These are phyloP conservation scores for Galago senegalensis DNA, from an alignment of 2,797 vertebrate species.

Conservation along the genomic window DNA sequence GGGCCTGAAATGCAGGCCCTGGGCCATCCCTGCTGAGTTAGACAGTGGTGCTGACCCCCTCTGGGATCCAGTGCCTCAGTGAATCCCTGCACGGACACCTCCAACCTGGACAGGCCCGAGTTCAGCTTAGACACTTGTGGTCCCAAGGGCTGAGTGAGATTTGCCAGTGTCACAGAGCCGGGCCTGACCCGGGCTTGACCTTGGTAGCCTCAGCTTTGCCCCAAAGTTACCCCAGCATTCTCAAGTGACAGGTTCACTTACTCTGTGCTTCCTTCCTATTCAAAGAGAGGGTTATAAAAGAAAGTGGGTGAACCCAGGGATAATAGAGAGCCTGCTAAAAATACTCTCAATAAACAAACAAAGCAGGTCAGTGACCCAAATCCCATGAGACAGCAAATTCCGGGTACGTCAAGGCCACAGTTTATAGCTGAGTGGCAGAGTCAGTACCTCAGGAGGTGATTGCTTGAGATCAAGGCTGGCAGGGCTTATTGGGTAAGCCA, in stretches of 20 bases:
- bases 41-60: accelerated
- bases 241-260: background rate
- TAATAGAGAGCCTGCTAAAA: conserved; percentile 45
- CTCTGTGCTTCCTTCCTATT: conserved; percentile 55
- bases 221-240: conserved; percentile 62
- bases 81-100: background rate
- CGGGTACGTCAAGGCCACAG: conserved; percentile 47
- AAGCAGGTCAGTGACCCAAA: background rate
- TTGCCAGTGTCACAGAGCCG: accelerated
- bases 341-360: conserved; percentile 72
- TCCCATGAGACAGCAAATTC: background rate
- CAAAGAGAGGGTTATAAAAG: background rate
- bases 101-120: background rate
- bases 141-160: accelerated
- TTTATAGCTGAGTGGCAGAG: conserved; percentile 68
- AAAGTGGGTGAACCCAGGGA: background rate
- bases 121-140: accelerated
- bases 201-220: background rate
- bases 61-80: accelerated
- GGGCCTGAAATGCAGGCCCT: background rate
- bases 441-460: background rate
- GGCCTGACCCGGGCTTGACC: background rate
- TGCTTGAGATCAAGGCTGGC: conserved; percentile 69
- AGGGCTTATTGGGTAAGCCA: background rate
- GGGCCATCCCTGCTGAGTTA: accelerated